Conservation (phyloP, 2,113 vertebrate genomes). For the Otus sunia region DNA sequence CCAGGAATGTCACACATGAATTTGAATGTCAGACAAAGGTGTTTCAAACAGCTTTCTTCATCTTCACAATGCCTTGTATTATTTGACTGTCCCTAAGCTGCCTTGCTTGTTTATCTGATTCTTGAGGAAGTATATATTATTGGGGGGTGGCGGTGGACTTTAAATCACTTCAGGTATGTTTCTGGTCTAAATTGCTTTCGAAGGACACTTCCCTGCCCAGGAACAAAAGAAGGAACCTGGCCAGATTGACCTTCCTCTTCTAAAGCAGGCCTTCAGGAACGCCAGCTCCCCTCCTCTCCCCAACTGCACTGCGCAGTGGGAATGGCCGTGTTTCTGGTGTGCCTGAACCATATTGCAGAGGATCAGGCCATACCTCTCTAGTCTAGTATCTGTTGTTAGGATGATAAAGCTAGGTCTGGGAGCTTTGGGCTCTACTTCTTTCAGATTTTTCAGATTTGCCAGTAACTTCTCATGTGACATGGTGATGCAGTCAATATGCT, state of each 20-base stretch:
- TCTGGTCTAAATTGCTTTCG: background rate
- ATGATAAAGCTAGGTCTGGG: background rate
- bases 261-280: background rate
- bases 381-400: background rate
- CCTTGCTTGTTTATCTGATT: background rate
- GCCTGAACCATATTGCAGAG: background rate
- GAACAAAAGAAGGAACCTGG: background rate
- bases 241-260: background rate
- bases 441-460: background rate
- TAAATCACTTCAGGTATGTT: background rate
- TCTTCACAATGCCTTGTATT: background rate
- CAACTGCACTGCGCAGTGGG: rapidly evolving
- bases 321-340: background rate
- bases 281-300: background rate
- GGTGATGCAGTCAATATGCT: background rate
- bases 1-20: background rate
- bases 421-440: background rate
- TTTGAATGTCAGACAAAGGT: background rate
- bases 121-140: background rate
- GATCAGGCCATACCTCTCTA: background rate
- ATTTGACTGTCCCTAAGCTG: background rate
- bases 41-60: background rate
- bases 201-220: background rate
- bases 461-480: background rate
- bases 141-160: background rate